These are phyloP conservation scores for Labroides dimidiatus DNA, from an alignment of 2,797 vertebrate genomes.

Conservation along the genomic window DNA sequence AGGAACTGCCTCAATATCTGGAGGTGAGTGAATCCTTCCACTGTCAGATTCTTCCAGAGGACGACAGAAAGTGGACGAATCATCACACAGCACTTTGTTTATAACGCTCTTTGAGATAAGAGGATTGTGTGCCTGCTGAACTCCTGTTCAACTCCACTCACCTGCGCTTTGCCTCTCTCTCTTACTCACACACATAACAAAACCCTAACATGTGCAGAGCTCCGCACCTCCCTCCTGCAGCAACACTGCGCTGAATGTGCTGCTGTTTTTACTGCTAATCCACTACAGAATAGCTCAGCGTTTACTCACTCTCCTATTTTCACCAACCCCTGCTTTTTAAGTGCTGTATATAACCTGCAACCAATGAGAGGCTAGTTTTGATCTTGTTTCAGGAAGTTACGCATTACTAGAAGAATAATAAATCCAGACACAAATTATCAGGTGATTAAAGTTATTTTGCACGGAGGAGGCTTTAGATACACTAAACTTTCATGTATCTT, in stretches of 20 bases:
- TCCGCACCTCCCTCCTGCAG: conserved; percentile 53
- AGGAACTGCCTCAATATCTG: conserved; percentile 82
- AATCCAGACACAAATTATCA: neutral
- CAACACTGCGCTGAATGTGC: conserved; percentile 58
- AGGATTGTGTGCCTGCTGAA: conserved; percentile 45
- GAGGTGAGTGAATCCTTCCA: conserved; percentile 84
- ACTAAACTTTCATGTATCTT: too few relatives aligned
- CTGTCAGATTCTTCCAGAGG: neutral
- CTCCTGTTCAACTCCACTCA: conserved; percentile 41
- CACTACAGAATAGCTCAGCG: conserved; percentile 56
- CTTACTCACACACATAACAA: conserved; percentile 21
- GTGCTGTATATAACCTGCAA: neutral
- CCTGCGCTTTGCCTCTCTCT: conserved; percentile 15
- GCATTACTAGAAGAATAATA: neutral
- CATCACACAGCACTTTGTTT: conserved; percentile 12
- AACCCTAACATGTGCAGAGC: conserved; percentile 69
- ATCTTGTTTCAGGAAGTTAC: neutral
- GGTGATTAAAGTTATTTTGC: neutral
- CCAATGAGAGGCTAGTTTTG: neutral
- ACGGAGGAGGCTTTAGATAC: too few relatives aligned
- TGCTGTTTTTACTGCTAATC: conserved; percentile 70
- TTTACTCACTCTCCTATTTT: conserved; percentile 66
- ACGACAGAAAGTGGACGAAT: neutral
- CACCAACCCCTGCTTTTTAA: conserved; percentile 11
- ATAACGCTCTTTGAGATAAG: neutral